Percentiles rank a stretch among this genome's conserved stretches.
These are phyloP conservation scores for Grammomys dolichurus DNA, from an alignment of 2,113 vertebrate genomes.

Conservation along the genomic window DNA sequence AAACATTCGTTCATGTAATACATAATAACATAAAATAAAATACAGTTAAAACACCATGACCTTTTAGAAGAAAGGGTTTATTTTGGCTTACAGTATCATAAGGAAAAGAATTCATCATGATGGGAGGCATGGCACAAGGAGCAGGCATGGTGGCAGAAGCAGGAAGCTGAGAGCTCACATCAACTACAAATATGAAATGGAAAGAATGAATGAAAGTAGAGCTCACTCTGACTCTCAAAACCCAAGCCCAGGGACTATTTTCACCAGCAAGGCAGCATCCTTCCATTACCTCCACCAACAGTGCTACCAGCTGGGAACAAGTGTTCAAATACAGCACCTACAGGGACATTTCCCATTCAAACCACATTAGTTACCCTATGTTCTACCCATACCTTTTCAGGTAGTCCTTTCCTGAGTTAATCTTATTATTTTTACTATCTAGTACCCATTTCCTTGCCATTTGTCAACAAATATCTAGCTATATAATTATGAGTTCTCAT, in stretches of 20 bases:
- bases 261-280: neutral
- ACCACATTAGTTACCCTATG: neutral
- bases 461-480: neutral
- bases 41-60: neutral
- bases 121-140: neutral
- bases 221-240: neutral
- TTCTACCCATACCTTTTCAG: neutral
- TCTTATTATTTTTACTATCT: neutral
- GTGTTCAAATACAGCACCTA: neutral
- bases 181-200: neutral
- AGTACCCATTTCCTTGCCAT: neutral
- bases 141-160: neutral
- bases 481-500: neutral
- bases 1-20: neutral
- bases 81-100: neutral
- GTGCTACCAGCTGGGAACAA: neutral
- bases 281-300: neutral
- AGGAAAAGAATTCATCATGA: neutral
- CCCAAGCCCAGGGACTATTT: neutral
- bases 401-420: neutral
- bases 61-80: neutral
- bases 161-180: neutral
- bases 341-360: neutral
- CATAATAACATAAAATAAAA: neutral
- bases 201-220: too few species aligned